Evolutionary conservation across 1,140 invertebrate genomes (phyloP), one percentile per base, ranked within the genome.

Genomic region (Ceratoteleas bidentatus): DNA sequence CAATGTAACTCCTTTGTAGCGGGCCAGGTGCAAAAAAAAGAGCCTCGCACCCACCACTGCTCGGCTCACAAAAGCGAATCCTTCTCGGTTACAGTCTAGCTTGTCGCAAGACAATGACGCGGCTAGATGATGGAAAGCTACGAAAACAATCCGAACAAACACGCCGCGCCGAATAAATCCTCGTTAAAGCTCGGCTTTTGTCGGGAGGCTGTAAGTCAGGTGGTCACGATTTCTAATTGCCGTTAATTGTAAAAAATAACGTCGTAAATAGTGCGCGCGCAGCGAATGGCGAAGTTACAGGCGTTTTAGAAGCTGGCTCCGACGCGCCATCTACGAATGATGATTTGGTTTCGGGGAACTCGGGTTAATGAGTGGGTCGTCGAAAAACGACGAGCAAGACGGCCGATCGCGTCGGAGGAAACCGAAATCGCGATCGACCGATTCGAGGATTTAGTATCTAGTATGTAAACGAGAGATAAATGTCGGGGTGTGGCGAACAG

Each of bases 1-100:
- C 50, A 47, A 34, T 16, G 49, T 61, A 45, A 43, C 66, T 72
- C 57, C 13, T 81, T 70, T 65, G 43, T 62, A 10, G 24, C 64
- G 9, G 33, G 13, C 52, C 49, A 62, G 10, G 38, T 16, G 53
- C 43, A 64, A 62, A 56, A 52, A 6, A 52, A 61, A 62, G 13
- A 10, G 5, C 16, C 45, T 49, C 40, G 58, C 88, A 76, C 86
- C 86, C 81, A 89, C 87, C 84, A 81, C 54, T 11, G n/a, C 32
- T 13, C 85, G 85, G 86, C 85, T 88, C 85, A 86, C 84, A 86
- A 68, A 76, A 86, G 83, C 24, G 73, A 78, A 86, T 76, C 60
- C 85, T 82, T 88, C 87, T 88, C 86, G 73, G 82, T 88, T 85
- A 87, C 87, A 87, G 88, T 88, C 87, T 88, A 87, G 76, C 54